These are phyloP conservation scores for Neolamprologus fasciatus DNA, from an alignment of 2,113 vertebrate genomes.

Conservation along the genomic window DNA sequence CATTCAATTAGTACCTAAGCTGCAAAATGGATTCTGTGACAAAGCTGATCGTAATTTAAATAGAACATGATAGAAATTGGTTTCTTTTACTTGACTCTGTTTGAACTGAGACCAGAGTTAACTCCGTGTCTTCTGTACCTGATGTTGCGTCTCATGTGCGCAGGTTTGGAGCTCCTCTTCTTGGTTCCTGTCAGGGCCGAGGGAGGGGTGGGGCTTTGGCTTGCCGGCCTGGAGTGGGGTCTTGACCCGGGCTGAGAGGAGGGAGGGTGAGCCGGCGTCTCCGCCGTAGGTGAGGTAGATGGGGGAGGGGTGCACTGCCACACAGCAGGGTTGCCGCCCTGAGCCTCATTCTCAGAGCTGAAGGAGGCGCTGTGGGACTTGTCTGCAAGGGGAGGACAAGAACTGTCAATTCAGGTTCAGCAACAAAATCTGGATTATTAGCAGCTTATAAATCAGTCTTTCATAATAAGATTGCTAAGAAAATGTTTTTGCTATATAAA, in stretches of 20 bases:
- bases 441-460: neutral
- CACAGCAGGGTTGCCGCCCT: conserved; percentile 73
- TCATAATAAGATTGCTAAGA: neutral
- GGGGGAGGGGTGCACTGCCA: conserved; percentile 84
- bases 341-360: conserved; percentile 78
- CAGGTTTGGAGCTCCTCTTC: conserved; percentile 85
- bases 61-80: neutral
- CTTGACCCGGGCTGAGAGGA: conserved; percentile 40
- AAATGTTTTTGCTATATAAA: neutral
- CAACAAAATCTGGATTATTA: neutral
- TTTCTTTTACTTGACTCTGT: neutral
- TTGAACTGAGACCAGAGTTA: neutral
- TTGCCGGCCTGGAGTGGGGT: conserved; percentile 72
- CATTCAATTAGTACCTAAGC: neutral
- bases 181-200: conserved; percentile 73
- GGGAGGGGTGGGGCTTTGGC: conserved; percentile 76
- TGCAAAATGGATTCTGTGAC: neutral
- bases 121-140: conserved; percentile 63
- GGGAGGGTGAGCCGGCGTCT: conserved; percentile 63
- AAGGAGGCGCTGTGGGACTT: conserved; percentile 79
- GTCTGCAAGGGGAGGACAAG: conserved; percentile 69
- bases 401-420: neutral
- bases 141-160: conserved; percentile 93
- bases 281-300: conserved; percentile 89
- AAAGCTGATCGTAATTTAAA: neutral